Percentiles rank a stretch among this genome's conserved stretches.
phyloP scores from a whole-genome alignment of 2,113 vertebrate genomes.

The Chaetura pelagica region DNA sequence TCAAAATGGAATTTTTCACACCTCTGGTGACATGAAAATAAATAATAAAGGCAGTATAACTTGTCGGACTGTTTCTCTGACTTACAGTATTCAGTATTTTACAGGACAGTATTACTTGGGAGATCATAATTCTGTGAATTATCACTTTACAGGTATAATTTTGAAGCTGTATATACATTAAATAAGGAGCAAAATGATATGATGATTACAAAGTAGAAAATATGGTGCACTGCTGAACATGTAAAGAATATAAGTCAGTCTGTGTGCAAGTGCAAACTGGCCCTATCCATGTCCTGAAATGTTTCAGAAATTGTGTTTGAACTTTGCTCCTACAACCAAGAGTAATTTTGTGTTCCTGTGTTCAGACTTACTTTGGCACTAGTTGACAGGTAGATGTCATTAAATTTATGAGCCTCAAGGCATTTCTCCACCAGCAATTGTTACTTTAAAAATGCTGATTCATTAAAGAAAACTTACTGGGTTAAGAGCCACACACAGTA shows the following conservation, averaged over 20 bases:
- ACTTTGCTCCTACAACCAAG: conserved; percentile 26
- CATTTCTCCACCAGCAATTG: not conserved
- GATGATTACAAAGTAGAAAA: not conserved
- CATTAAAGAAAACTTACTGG: not conserved
- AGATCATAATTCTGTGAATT: not conserved
- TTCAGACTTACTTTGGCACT: not conserved
- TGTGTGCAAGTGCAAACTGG: conserved; percentile 27
- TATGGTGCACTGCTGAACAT: not conserved
- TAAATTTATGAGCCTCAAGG: conserved; percentile 1
- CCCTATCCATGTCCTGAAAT: not conserved
- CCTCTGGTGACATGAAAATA: not conserved
- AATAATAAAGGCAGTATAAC: not conserved
- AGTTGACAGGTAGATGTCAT: not conserved
- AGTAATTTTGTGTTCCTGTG: conserved; percentile 8
- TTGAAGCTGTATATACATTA: not conserved
- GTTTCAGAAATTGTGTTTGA: conserved; percentile 8
- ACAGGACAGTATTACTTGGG: not conserved
- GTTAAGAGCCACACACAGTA: not conserved
- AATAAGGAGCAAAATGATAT: not conserved
- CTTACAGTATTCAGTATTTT: not conserved
- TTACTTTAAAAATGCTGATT: conserved; percentile 36
- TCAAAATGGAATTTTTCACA: not conserved
- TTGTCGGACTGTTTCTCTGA: not conserved
- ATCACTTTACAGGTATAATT: not conserved
- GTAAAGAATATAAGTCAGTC: not conserved